A percentile compares a stretch with the other conserved stretches of the same genome.
Evolutionary conservation across 2,888 invertebrate genomes (phyloP).

Genomic region (Synanthedon tipuliformis): DNA sequence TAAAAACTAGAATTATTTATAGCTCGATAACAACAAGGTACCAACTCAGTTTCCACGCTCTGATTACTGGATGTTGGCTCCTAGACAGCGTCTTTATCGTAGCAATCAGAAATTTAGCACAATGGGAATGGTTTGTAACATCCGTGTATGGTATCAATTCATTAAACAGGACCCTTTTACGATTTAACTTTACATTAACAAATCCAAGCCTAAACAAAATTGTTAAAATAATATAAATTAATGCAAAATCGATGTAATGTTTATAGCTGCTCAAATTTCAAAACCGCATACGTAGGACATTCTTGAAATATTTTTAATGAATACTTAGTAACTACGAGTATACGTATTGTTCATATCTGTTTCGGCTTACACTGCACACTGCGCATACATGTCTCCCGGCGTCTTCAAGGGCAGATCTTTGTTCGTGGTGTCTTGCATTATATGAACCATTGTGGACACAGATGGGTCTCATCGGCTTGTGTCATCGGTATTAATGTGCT

Average conservation of each 20-base stretch:
- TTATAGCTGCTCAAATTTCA: too few relatives aligned
- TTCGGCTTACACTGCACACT: too few relatives aligned
- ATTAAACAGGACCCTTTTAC: not conserved
- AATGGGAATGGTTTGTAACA: constrained; percentile 34
- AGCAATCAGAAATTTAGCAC: constrained; percentile 52
- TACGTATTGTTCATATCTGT: too few relatives aligned
- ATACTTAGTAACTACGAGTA: too few relatives aligned
- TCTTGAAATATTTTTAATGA: not conserved
- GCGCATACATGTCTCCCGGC: constrained; percentile 20
- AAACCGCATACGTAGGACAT: not conserved
- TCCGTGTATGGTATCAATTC: not conserved
- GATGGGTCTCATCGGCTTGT: constrained; percentile 63
- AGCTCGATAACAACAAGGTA: constrained; percentile 42
- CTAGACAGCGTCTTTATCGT: constrained; percentile 66
- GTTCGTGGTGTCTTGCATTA: constrained; percentile 45
- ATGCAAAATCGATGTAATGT: too few relatives aligned
- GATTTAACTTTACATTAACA: not conserved
- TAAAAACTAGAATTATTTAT: constrained; percentile 32
- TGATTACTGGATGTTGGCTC: constrained; percentile 69
- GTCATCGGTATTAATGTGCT: constrained; percentile 66
- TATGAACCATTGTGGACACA: constrained; percentile 54
- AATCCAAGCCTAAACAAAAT: not conserved
- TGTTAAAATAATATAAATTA: not conserved
- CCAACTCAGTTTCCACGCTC: constrained; percentile 67
- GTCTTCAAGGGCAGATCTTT: constrained; percentile 57